A percentile compares a stretch with the other conserved stretches of the same genome.
These are phyloP conservation scores for Antheraea assamensis DNA, from an alignment of 2,888 invertebrate genomes.

Conservation along the genomic window DNA sequence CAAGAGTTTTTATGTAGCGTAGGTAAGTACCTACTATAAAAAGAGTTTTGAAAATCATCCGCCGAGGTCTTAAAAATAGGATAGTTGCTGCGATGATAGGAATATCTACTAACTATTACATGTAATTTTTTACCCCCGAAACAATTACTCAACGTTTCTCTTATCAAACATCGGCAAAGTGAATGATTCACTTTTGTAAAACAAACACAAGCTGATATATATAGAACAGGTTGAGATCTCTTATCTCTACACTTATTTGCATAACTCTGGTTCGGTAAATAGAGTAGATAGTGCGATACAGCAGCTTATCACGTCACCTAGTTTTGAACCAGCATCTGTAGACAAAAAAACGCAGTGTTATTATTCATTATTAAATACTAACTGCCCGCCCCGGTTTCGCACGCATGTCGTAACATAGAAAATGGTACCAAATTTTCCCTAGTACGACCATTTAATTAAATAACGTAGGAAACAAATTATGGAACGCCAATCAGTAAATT, in stretches of 20 bases:
- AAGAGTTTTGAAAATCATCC: no score
- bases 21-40: no score
- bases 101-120: no score
- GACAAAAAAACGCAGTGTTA: background rate
- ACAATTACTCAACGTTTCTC: background rate
- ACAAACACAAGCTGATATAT: background rate
- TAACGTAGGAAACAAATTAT: no score
- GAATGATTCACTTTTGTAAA: background rate
- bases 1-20: no score
- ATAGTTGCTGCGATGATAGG: no score
- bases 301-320: background rate
- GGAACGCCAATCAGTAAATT: no score
- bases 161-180: background rate
- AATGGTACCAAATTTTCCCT: no score
- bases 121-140: no score
- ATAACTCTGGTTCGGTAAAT: slow-evolving; percentile 8
- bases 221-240: background rate
- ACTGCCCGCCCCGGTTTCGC: background rate
- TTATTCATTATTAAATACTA: background rate
- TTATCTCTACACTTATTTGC: slow-evolving; percentile 15
- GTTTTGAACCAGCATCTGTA: background rate
- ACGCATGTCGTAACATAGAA: no score
- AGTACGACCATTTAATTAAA: no score
- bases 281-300: slow-evolving; percentile 8
- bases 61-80: no score